Base-by-base conservation (phyloP, 2,113 vertebrate genomes). In the Crotophaga sulcirostris region DNA sequence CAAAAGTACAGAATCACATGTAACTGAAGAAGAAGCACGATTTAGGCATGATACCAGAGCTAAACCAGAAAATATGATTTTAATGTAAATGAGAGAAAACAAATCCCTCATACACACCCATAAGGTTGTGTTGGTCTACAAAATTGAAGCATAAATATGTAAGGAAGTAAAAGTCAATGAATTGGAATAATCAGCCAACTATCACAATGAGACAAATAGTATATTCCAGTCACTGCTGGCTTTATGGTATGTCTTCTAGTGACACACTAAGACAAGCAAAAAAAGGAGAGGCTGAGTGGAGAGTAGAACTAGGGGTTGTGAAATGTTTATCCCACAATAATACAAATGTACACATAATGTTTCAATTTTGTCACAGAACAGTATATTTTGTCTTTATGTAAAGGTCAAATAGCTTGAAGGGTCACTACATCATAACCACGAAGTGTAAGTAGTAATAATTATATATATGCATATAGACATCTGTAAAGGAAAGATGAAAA, bases 21-120 rank as follows among this genome's bases (percentile, higher is more conserved):
- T 56, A 84, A 47, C 11, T 13, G 17, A 8, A 82, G 36, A 8
- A 82, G 36, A 38, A 42, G 26, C 2, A 7, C 0, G 0, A 79
- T 8, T 28, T 9, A 49, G 24, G 16, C 8, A 8, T 1, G 14
- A 69, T 3, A 68, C 17, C 29, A 80, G 34, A 72, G 8, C 1
- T 34, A 75, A 88, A 62, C 4, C 19, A 59, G 21, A n/a, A 79
- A 60, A 11, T 11, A 24, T 0, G 0, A 75, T 55, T 56, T 63
- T 7, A 54, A 60, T 52, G 33, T 77, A 69, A 78, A 58, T 8
- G 5, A 67, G 11, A 78, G 6, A 24, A 45, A 10, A 5, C 69
- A n/a, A 24, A 23, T 13, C 40, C 40, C 40, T 11, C 21, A 21
- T 20, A 49, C 21, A 49, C 21, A 49, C 47, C 23, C 47, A 49